Percentiles rank a stretch among this genome's conserved stretches.
phyloP scores from a whole-genome alignment of 2,797 vertebrate genomes.

The Xenopus petersii region DNA sequence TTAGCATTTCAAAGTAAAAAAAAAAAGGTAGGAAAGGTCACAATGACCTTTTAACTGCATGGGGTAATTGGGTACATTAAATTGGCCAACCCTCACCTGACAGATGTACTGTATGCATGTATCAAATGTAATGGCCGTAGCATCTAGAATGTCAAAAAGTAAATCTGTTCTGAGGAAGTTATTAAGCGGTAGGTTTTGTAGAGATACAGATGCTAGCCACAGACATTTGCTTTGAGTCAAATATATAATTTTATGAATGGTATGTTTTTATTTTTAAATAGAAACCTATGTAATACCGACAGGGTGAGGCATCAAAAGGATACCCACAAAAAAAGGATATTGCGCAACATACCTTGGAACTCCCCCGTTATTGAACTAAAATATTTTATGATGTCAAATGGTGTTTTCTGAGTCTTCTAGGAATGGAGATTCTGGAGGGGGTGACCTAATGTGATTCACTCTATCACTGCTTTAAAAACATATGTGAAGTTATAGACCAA shows the following conservation, averaged over 20 bases:
- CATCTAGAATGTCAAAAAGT: constrained; percentile 4
- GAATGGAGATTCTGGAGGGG: constrained; percentile 13
- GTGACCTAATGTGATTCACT: background rate
- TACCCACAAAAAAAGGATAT: background rate
- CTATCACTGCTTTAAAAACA: constrained; percentile 17
- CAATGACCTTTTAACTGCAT: no score
- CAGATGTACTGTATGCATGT: no score
- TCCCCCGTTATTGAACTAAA: background rate
- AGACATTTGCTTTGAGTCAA: background rate
- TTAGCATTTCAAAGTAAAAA: no score
- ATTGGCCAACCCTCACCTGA: no score
- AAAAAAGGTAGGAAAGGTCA: no score
- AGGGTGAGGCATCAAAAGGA: background rate
- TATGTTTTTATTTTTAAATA: background rate
- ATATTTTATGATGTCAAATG: background rate
- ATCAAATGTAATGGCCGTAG: no score
- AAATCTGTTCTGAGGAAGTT: background rate
- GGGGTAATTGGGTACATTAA: no score
- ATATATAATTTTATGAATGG: background rate
- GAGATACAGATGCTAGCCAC: background rate
- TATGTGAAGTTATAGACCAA: constrained; percentile 19
- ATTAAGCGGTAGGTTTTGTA: background rate
- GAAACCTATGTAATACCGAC: no score
- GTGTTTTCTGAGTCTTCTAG: background rate
- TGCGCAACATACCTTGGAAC: background rate